These are phyloP conservation scores for Macrochelys suwanniensis DNA, from an alignment of 2,797 vertebrate genomes.

Conservation along the genomic window DNA sequence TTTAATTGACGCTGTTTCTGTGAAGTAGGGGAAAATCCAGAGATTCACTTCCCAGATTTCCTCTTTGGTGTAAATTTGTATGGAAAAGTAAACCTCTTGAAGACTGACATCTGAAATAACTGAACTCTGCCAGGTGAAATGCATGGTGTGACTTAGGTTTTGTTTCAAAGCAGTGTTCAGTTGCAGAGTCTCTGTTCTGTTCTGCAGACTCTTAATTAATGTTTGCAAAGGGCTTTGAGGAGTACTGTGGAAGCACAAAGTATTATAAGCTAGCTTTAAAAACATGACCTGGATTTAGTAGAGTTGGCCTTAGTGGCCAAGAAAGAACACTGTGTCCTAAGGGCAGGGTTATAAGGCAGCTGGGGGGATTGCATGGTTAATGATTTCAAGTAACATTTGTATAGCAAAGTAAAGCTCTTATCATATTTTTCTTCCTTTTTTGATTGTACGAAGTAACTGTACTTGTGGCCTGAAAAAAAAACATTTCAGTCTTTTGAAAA, in stretches of 20 bases:
- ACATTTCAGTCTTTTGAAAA: background rate
- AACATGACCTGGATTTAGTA: rapidly evolving
- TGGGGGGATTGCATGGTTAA: background rate
- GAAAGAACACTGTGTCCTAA: background rate
- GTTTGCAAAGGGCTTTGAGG: background rate
- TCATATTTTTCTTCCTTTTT: background rate
- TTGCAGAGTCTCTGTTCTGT: background rate
- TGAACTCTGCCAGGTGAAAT: background rate
- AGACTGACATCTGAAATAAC: background rate
- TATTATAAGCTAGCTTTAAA: background rate
- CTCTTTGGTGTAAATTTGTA: background rate
- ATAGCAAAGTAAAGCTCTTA: background rate
- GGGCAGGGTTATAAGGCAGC: background rate
- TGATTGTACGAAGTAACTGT: background rate
- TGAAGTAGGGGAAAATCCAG: background rate
- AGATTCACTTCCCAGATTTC: background rate
- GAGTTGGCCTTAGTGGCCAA: background rate
- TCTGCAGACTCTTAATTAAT: background rate
- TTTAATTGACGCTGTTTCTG: background rate
- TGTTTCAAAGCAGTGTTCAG: background rate
- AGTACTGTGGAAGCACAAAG: background rate
- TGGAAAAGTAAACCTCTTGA: background rate
- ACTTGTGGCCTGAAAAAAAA: background rate
- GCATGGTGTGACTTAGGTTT: background rate
- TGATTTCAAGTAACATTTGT: background rate